phyloP scores from a whole-genome alignment of 2,797 vertebrate genomes.

The Poecile montanus region DNA sequence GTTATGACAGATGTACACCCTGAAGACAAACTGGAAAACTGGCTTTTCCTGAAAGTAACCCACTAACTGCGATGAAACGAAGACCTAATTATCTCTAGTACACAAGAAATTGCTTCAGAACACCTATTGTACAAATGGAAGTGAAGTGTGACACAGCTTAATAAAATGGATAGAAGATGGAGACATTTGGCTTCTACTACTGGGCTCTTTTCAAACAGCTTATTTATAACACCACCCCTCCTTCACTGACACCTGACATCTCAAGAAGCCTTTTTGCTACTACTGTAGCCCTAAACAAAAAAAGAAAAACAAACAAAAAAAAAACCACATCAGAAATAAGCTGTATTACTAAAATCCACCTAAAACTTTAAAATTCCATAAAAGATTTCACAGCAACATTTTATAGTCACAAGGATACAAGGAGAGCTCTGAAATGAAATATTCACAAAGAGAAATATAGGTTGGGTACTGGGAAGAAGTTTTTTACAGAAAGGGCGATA shows the following conservation, averaged over 20 bases:
- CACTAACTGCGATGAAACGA: conserved; percentile 7
- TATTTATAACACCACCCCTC: not conserved
- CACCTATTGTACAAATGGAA: not conserved
- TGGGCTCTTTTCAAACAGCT: not conserved
- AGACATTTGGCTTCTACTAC: not conserved
- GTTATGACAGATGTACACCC: conserved; percentile 33
- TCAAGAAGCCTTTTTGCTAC: not conserved
- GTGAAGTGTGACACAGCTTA: not conserved
- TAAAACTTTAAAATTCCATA: not conserved
- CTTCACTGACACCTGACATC: not conserved
- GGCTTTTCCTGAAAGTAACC: conserved; percentile 19
- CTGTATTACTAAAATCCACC: not conserved
- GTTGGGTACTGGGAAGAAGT: too few relatives aligned
- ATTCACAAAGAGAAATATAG: not conserved
- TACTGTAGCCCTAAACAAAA: not conserved
- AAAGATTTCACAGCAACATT: not conserved
- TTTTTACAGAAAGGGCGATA: too few relatives aligned
- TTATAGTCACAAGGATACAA: not conserved
- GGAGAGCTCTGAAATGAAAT: not conserved
- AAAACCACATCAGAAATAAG: not conserved
- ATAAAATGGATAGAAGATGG: not conserved
- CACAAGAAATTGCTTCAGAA: not conserved
- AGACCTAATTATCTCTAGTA: conserved; percentile 19
- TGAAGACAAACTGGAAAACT: conserved; percentile 53
- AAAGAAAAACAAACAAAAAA: not conserved